Evolutionary conservation across 2,797 vertebrate genomes (phyloP).

Genomic region (Neomorphus geoffroyi): DNA sequence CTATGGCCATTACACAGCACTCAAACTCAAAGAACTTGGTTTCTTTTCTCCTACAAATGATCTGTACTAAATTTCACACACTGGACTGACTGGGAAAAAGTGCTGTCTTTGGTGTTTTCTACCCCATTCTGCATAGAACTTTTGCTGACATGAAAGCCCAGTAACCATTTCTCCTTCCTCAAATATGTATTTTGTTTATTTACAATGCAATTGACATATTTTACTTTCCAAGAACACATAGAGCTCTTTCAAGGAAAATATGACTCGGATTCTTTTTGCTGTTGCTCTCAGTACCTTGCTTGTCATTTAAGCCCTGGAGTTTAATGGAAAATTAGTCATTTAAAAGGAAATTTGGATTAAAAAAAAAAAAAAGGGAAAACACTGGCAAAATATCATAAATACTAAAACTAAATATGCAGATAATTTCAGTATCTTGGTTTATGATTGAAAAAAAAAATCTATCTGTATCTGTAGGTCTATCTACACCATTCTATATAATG

Average conservation of each 20-base stretch:
- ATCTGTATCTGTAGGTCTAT: not conserved
- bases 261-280: not conserved
- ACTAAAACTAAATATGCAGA: not conserved
- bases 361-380: not conserved
- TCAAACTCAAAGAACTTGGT: not conserved
- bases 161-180: not conserved
- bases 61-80: not conserved
- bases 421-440: not conserved
- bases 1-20: not conserved
- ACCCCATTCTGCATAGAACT: not conserved
- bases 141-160: not conserved
- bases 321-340: not conserved
- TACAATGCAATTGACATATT: not conserved
- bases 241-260: slow-evolving; percentile 17
- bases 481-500: not conserved
- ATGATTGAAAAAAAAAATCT: not conserved
- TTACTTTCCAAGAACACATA: slow-evolving; percentile 2
- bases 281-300: not conserved
- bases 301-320: not conserved
- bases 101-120: not conserved
- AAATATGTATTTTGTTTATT: not conserved
- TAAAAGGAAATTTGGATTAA: not conserved
- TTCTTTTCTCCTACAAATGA: not conserved
- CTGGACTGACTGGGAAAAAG: not conserved
- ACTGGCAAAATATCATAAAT: not conserved